A percentile compares a stretch with the other conserved stretches of the same genome.
Evolutionary conservation across 2,888 invertebrate genomes (phyloP).

Genomic region (Andrena praecox): DNA sequence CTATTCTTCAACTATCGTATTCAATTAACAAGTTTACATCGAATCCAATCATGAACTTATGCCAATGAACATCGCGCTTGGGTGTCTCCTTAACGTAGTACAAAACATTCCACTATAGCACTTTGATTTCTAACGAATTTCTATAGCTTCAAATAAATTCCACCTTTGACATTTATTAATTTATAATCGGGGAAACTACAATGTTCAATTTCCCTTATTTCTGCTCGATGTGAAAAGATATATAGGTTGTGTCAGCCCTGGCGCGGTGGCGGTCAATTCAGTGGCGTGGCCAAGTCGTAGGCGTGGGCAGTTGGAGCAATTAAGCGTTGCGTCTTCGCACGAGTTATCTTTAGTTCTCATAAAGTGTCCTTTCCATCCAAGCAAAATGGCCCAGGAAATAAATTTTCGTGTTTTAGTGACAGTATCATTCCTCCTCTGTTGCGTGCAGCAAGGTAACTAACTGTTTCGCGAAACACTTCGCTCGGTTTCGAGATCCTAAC

Average conservation of each 20-base stretch:
- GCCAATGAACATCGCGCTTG: background rate
- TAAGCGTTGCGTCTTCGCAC: conserved; percentile 34
- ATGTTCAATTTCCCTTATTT: background rate
- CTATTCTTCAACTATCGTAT: background rate
- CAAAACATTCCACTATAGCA: background rate
- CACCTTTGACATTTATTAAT: background rate
- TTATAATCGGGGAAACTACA: background rate
- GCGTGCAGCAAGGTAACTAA: conserved; percentile 58
- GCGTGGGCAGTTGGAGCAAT: conserved; percentile 59
- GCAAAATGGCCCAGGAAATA: conserved; percentile 45
- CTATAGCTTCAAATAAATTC: background rate
- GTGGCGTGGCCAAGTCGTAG: conserved; percentile 62
- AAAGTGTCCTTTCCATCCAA: conserved; percentile 12
- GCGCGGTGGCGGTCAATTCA: conserved; percentile 2
- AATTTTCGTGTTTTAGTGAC: conserved; percentile 30
- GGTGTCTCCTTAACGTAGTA: background rate
- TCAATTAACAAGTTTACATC: background rate
- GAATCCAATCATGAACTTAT: background rate
- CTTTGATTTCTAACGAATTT: background rate
- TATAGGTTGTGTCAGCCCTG: background rate
- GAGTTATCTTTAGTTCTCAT: conserved; percentile 32
- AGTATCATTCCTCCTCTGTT: conserved; percentile 47
- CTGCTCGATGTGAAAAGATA: background rate
- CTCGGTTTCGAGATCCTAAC: conserved; percentile 29
- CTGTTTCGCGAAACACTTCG: background rate